These are phyloP conservation scores for Adelges cooleyi DNA, from an alignment of 1,140 invertebrate genomes.

Conservation along the genomic window DNA sequence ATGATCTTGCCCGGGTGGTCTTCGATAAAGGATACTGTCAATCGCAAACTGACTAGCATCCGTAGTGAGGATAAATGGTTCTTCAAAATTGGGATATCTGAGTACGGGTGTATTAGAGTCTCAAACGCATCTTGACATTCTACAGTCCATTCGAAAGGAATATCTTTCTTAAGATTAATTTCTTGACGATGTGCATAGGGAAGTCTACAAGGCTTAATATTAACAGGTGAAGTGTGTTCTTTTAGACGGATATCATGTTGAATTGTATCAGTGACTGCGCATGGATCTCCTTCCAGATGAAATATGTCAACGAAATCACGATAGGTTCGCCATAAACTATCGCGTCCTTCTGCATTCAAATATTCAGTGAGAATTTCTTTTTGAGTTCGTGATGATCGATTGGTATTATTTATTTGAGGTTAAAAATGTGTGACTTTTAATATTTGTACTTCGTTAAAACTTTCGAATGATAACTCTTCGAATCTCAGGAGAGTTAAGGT, in stretches of 20 bases:
- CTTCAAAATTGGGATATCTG: conserved; percentile 37
- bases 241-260: neutral
- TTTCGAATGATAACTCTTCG: no score
- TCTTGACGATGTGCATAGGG: no score
- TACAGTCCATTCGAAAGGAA: neutral
- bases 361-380: neutral
- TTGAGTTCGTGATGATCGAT: neutral
- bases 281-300: no score
- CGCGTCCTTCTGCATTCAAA: no score
- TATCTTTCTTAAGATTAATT: no score
- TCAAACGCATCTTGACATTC: neutral
- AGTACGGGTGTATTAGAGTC: conserved; percentile 32
- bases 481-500: no score
- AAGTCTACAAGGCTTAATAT: no score
- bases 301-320: no score
- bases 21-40: conserved; percentile 13
- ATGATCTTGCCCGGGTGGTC: no score
- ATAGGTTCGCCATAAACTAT: no score
- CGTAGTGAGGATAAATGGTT: conserved; percentile 36
- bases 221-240: no score
- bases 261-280: neutral
- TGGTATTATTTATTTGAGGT: conserved; percentile 34
- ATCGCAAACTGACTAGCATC: conserved; percentile 32
- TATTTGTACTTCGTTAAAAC: no score
- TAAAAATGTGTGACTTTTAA: conserved; percentile 40